Evolutionary conservation across 2,797 vertebrate genomes (phyloP), one percentile per base, ranked within the genome.

Genomic region (Epinephelus malabaricus): DNA sequence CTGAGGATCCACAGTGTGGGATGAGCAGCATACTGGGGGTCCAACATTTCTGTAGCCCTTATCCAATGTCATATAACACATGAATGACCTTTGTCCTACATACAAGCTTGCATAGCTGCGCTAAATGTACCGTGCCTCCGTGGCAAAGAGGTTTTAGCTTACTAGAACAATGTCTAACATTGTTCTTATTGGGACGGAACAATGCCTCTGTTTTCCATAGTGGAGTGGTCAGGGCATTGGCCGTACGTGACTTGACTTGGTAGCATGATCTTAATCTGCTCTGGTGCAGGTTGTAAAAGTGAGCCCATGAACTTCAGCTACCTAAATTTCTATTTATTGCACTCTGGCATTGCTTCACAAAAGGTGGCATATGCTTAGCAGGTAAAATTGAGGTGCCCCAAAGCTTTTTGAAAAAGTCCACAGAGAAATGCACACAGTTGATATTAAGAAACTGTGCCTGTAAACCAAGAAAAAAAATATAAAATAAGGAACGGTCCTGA

Each of bases 271-370:
- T 30, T 55, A 18, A 60, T 46, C 13, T 71, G 56, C 19, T 50
- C 43, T n/a, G 3, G 1, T 58, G 10, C 13, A 62, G 47, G 58
- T 27, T 65, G 45, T 50, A 43, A 82, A 65, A 69, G 5, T 21
- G 38, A 63, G n/a, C 23, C 34, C 5, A 13, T 56, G 3, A 75
- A 71, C 19, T 14, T 25, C 12, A 45, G 12, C 46, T 6, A 6
- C 14, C 12, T 9, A 21, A 21, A 11, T 12, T 53, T 9, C 21
- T 12, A 34, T 54, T 34, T 50, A 4, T 2, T 30, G 17, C 38
- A 40, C n/a, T 63, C 49, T 17, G 14, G 17, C 25, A 40, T 40
- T 43, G 27, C 40, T 14, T 34, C 12, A 51, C 8, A 63, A 59
- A 47, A 23, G 17, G 5, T 38, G 25, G n/a, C 11, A n/a, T 25